Percentiles rank a stretch among this genome's conserved stretches.
Evolutionary conservation across 1,140 invertebrate species (phyloP).

Genomic region (Paraescarpia echinospica): DNA sequence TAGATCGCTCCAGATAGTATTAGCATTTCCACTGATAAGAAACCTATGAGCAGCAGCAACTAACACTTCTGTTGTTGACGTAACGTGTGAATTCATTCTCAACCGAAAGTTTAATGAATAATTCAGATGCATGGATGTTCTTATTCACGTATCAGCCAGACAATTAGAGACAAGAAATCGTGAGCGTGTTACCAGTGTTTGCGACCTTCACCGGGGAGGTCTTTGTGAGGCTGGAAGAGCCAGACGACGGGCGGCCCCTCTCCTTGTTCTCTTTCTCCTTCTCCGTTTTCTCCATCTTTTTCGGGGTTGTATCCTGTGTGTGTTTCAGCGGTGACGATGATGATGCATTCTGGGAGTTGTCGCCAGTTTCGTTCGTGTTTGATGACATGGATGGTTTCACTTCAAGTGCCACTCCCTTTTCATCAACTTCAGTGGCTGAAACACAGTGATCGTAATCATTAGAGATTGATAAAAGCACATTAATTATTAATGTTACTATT

Average conservation of each 20-base stretch:
- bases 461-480: neutral
- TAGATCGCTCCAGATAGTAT: neutral
- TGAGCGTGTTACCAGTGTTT: neutral
- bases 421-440: neutral
- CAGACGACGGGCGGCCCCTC: neutral
- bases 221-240: neutral
- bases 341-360: conserved; percentile 4
- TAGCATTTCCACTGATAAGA: neutral
- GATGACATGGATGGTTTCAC: neutral
- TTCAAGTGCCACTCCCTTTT: neutral
- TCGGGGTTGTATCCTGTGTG: neutral
- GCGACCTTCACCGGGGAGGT: neutral
- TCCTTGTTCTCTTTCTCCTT: neutral
- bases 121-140: neutral
- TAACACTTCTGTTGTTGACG: neutral
- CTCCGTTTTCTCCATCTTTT: neutral
- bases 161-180: neutral
- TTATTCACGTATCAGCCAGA: neutral
- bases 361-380: neutral
- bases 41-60: neutral
- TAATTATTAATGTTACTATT: neutral
- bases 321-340: neutral
- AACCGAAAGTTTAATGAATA: neutral
- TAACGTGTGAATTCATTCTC: neutral
- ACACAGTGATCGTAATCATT: neutral